Evolutionary conservation across 2,113 vertebrate genomes (phyloP).

Genomic region (Addax nasomaculatus): DNA sequence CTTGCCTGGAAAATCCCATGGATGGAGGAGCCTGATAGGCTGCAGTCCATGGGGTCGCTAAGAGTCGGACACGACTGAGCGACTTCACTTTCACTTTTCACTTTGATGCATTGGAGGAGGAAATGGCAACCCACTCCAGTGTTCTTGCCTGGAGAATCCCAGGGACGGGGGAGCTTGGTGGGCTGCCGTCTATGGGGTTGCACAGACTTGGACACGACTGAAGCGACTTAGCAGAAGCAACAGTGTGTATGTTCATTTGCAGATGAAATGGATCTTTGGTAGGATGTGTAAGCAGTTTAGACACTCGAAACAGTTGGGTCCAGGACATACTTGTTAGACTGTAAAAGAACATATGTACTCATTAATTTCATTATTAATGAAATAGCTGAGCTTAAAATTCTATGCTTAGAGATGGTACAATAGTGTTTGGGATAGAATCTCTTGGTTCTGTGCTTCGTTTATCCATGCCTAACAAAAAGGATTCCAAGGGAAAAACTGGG

Average conservation of each 20-base stretch:
- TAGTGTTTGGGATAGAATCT: not conserved
- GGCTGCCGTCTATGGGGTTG: too few relatives aligned
- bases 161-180: too few relatives aligned
- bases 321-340: not conserved
- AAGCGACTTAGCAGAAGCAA: too few relatives aligned
- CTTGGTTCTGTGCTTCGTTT: not conserved
- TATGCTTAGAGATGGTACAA: not conserved
- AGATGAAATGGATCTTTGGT: not conserved
- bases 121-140: too few relatives aligned
- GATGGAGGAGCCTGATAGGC: too few relatives aligned
- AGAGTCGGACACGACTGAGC: too few relatives aligned
- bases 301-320: not conserved
- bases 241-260: not conserved
- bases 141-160: too few relatives aligned
- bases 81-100: too few relatives aligned
- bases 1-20: too few relatives aligned
- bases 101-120: too few relatives aligned
- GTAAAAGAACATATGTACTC: not conserved
- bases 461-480: not conserved
- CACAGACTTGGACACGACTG: too few relatives aligned
- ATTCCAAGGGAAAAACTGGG: not conserved
- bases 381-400: not conserved
- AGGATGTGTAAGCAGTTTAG: not conserved
- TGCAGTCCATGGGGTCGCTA: too few relatives aligned
- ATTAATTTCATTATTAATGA: not conserved